These are phyloP conservation scores for Cossypha heuglini DNA, from an alignment of 2,797 vertebrate species.

Conservation along the genomic window DNA sequence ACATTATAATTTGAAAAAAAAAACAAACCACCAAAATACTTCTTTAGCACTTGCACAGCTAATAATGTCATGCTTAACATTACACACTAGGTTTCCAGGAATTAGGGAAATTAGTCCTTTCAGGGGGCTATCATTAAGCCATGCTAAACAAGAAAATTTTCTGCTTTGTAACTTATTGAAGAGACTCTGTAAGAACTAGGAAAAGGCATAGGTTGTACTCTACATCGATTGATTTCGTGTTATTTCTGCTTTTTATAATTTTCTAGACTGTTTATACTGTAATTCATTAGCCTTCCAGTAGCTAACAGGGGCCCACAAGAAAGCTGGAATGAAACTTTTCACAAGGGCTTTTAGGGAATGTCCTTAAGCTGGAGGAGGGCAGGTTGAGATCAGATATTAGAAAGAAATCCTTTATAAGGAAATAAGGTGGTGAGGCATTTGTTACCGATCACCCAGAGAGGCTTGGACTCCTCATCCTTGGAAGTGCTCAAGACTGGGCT, in stretches of 20 bases:
- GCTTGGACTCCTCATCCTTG: not conserved
- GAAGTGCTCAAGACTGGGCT: not conserved
- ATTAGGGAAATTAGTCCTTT: conserved; percentile 54
- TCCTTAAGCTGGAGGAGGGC: not conserved
- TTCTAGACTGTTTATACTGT: not conserved
- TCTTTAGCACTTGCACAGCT: not conserved
- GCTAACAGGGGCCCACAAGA: not conserved
- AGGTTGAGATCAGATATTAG: not conserved
- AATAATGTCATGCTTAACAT: conserved; percentile 5
- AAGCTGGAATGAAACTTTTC: not conserved
- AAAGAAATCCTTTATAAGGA: not conserved
- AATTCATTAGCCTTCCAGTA: not conserved
- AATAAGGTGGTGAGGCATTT: not conserved
- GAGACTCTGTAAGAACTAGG: conserved; percentile 19
- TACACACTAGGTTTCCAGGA: conserved; percentile 17
- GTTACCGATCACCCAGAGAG: not conserved
- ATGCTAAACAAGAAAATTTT: not conserved
- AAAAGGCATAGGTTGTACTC: not conserved
- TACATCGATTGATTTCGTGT: not conserved
- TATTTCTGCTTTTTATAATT: not conserved
- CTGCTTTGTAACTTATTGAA: not conserved
- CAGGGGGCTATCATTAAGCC: conserved; percentile 34
- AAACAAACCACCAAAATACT: not conserved
- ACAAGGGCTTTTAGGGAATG: not conserved
- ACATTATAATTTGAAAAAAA: not conserved